Evolutionary conservation across 2,888 invertebrate species (phyloP).

Genomic region (Hipparchia sbordonii): DNA sequence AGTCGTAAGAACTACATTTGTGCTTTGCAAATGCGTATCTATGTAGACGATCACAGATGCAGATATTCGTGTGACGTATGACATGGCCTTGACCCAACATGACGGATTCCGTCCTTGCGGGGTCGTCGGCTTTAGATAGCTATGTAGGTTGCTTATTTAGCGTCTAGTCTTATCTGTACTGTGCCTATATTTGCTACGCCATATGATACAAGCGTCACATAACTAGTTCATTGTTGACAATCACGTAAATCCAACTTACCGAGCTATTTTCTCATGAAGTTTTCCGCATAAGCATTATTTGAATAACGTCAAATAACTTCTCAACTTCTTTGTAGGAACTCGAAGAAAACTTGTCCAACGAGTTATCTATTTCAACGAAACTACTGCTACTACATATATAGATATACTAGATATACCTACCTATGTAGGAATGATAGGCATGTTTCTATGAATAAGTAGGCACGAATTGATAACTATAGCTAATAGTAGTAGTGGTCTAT

Average conservation of each 20-base stretch:
- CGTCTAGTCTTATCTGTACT: conserved; percentile 30
- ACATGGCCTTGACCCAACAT: conserved; percentile 77
- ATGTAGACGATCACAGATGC: conserved; percentile 78
- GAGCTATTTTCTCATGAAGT: too few relatives aligned
- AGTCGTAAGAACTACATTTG: conserved; percentile 61
- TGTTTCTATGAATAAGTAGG: neutral
- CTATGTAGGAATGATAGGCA: neutral
- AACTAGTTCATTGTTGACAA: neutral
- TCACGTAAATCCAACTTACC: too few relatives aligned
- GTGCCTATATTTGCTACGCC: conserved; percentile 19
- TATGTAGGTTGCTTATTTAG: conserved; percentile 54
- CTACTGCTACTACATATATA: neutral
- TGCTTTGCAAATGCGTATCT: conserved; percentile 57
- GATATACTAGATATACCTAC: neutral
- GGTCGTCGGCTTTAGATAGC: conserved; percentile 63
- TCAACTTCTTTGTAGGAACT: neutral
- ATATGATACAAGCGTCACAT: neutral
- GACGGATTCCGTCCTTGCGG: conserved; percentile 80
- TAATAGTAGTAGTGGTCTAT: too few relatives aligned
- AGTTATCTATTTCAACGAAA: neutral
- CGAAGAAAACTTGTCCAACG: neutral
- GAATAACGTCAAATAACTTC: too few relatives aligned
- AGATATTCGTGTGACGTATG: conserved; percentile 72
- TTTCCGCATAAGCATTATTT: too few relatives aligned
- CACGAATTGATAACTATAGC: too few relatives aligned